Base-by-base conservation (phyloP, 2,888 invertebrate genomes). In the Andrena hattorfiana region DNA sequence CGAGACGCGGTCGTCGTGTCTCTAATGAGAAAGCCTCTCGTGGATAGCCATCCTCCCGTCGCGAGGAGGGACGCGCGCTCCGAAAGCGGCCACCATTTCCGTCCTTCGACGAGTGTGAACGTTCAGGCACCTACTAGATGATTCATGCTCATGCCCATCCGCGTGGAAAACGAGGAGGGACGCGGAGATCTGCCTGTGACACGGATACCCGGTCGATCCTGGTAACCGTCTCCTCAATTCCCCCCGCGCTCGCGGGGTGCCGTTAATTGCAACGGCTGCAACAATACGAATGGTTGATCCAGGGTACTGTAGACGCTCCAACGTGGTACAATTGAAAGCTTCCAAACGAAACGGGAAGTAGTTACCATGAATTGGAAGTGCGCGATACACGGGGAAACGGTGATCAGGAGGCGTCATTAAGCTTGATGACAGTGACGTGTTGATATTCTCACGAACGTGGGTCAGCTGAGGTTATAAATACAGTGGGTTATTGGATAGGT, bases 91-190 rank as follows among this genome's bases (percentile, higher is more conserved):
- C 86, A 75, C 70, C 82, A 77, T 86, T 84, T 71, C 78, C 77
- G 82, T 85, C 79, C 85, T 86, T 79, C 82, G 82, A 42, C 49
- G 62, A 85, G 85, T 81, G 83, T 69, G 82, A 88, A 84, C 83
- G 82, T 67, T 82, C 81, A 70, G 77, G 72, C 87, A 83, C 88
- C 86, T 85, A 86, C 85, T 72, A 86, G 87, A 85, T 88, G 88
- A 88, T 88, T 88, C 88, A 88, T 74, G 79, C 84, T 81, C 81
- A 49, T 85, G 82, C 63, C 62, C 75, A 63, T 81, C 82, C 83
- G 82, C 79, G 84, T 83, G 84, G 87, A 89, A 86, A 88, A 86
- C 75, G 76, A 85, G 82, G 51, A 79, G 77, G 56, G 62, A 75
- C 82, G 67, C 60, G 72, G 66, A 74, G 76, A 83, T 69, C 66